Percentiles rank a stretch among this genome's conserved stretches.
Evolutionary conservation across 2,113 vertebrate genomes (phyloP).

Genomic region (Heterocephalus glaber): DNA sequence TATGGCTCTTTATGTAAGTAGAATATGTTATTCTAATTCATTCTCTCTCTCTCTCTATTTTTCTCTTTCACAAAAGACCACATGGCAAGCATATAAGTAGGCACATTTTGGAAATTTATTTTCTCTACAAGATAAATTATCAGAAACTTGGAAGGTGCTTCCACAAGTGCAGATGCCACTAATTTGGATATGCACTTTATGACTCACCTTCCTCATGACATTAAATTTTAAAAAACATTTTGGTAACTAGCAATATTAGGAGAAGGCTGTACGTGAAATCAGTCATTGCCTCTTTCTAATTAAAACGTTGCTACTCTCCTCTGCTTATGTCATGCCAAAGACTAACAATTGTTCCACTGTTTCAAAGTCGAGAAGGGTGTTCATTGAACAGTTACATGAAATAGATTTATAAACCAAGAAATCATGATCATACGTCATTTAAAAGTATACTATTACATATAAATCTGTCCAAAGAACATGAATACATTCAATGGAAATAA

Average conservation of each 20-base stretch:
- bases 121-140: neutral
- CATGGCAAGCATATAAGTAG: neutral
- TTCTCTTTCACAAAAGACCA: neutral
- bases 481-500: neutral
- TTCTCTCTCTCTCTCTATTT: neutral
- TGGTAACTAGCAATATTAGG: neutral
- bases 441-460: neutral
- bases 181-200: neutral
- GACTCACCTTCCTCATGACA: neutral
- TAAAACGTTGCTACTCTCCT: constrained; percentile 15
- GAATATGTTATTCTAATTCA: neutral
- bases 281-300: neutral
- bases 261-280: neutral
- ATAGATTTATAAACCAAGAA: constrained; percentile 30
- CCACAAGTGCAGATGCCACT: neutral
- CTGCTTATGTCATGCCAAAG: neutral
- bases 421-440: neutral
- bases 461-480: neutral
- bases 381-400: neutral
- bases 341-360: neutral
- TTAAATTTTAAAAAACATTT: neutral
- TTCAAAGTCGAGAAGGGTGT: neutral
- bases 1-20: neutral
- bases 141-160: neutral
- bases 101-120: neutral